phyloP scores from a whole-genome alignment of 2,888 invertebrate genomes.

The Branchipolynoe longqiensis region DNA sequence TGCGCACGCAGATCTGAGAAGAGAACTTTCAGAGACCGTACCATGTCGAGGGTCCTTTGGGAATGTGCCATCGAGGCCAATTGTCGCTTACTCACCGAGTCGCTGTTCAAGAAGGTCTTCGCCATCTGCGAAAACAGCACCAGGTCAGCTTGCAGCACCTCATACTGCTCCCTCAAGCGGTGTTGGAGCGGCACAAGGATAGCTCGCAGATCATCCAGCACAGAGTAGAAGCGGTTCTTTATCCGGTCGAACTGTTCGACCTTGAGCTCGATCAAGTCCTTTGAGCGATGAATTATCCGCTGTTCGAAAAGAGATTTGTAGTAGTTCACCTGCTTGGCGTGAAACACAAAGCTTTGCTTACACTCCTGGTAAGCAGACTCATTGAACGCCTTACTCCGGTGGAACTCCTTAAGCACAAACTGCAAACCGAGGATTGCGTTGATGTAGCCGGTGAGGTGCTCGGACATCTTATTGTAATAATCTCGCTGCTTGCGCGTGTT shows the following conservation, averaged over 20 bases:
- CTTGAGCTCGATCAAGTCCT: conserved; percentile 45
- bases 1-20: conserved; percentile 72
- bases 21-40: conserved; percentile 64
- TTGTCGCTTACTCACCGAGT: conserved; percentile 37
- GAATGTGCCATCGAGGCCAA: conserved; percentile 47
- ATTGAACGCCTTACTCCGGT: conserved; percentile 41
- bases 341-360: conserved; percentile 34
- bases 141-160: conserved; percentile 34
- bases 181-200: conserved; percentile 17
- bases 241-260: conserved; percentile 31
- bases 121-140: conserved; percentile 43
- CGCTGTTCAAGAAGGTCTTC: conserved; percentile 22
- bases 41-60: conserved; percentile 48
- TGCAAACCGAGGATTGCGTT: conserved; percentile 45
- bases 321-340: conserved; percentile 55
- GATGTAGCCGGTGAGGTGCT: conserved; percentile 55
- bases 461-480: conserved; percentile 56
- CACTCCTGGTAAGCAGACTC: conserved; percentile 26
- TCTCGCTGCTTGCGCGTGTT: conserved; percentile 36
- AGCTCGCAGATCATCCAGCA: conserved; percentile 22
- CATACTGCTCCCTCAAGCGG: conserved; percentile 27
- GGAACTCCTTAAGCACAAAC: conserved; percentile 36
- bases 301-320: conserved; percentile 41
- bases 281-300: conserved; percentile 25
- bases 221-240: background rate